Percentiles rank a stretch among this genome's conserved stretches.
Evolutionary conservation across 92 coral and sea anemone species (phyloP).

Genomic region (Scolanthus callimorphus): DNA sequence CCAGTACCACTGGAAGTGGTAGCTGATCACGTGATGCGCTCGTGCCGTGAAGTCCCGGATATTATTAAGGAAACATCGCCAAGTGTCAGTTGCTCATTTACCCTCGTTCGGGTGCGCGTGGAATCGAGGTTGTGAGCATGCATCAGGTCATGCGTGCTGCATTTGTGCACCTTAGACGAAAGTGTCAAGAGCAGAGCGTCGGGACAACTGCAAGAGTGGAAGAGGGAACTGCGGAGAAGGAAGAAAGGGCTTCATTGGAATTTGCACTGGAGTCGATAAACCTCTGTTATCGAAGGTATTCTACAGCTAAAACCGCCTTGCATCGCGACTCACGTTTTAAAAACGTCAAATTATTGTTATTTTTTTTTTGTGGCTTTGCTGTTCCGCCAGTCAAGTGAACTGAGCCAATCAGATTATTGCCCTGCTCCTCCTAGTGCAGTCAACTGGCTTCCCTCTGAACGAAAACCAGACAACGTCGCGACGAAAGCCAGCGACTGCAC

Average conservation of each 20-base stretch:
- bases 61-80: slow-evolving; percentile 65
- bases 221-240: not conserved
- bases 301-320: not conserved
- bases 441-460: no score
- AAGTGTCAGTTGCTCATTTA: slow-evolving; percentile 73
- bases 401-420: no score
- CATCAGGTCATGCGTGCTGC: slow-evolving; percentile 87
- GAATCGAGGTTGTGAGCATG: slow-evolving; percentile 69
- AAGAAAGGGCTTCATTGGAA: not conserved
- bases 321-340: no score
- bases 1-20: slow-evolving; percentile 83
- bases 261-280: not conserved
- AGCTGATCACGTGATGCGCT: slow-evolving; percentile 44
- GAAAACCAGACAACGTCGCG: no score
- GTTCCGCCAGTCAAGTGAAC: no score
- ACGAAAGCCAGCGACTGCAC: no score
- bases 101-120: slow-evolving; percentile 66
- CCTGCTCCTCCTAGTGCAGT: no score
- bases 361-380: no score
- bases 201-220: not conserved
- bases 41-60: slow-evolving; percentile 43
- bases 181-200: slow-evolving; percentile 8
- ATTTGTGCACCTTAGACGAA: slow-evolving; percentile 51
- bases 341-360: no score
- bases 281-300: slow-evolving; percentile 18